A percentile compares a stretch with the other conserved stretches of the same genome.
Conservation (phyloP, 1,140 invertebrate genomes). For the Leptinotarsa lineolata region DNA sequence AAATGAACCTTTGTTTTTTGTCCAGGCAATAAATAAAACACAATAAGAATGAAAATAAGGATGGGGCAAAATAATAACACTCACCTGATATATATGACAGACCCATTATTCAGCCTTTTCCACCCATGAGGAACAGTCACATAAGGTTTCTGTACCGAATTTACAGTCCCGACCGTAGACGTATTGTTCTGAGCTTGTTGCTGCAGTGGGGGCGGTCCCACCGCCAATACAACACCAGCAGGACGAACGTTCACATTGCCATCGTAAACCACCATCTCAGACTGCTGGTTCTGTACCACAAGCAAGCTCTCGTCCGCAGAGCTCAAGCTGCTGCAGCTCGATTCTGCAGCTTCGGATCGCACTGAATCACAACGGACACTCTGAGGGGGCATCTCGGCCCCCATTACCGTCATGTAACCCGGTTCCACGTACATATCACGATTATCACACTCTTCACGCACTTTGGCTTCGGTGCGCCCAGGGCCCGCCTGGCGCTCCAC, state of each 20-base stretch:
- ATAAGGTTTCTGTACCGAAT: conserved; percentile 33
- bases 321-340: conserved; percentile 58
- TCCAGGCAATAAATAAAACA: no score
- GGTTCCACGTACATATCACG: conserved; percentile 44
- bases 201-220: conserved; percentile 39
- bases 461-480: conserved; percentile 41
- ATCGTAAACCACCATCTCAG: conserved; percentile 55
- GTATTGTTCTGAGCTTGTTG: conserved; percentile 40
- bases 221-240: conserved; percentile 46
- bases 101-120: conserved; percentile 61
- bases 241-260: conserved; percentile 52
- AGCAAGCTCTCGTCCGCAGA: conserved; percentile 53
- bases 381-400: conserved; percentile 45
- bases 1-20: no score
- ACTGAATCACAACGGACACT: conserved; percentile 57
- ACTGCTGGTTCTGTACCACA: conserved; percentile 46
- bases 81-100: conserved; percentile 64
- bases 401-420: conserved; percentile 50
- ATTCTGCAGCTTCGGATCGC: conserved; percentile 57
- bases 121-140: conserved; percentile 62
- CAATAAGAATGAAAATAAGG: no score
- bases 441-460: conserved; percentile 47
- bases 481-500: conserved; percentile 43
- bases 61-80: conserved; percentile 10
- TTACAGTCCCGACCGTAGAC: conserved; percentile 33